phyloP scores from a whole-genome alignment of 2,888 invertebrate genomes.

The Drosophila putrida region DNA sequence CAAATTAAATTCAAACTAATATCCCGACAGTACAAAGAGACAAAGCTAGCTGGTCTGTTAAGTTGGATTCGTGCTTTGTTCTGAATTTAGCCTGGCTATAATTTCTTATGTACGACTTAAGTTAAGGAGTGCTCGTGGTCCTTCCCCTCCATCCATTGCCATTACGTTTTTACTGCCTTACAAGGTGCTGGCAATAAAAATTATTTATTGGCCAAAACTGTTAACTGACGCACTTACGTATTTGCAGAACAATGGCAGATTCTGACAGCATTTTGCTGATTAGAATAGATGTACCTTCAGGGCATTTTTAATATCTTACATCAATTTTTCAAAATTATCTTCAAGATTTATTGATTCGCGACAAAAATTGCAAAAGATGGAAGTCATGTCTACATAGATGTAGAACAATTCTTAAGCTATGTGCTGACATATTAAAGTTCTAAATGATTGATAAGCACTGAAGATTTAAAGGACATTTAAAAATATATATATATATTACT shows the following conservation, averaged over 20 bases:
- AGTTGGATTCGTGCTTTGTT: background rate
- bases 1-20: constrained; percentile 28
- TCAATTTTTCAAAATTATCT: constrained; percentile 14
- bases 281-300: constrained; percentile 26
- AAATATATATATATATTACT: no score
- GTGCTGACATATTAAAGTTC: no score
- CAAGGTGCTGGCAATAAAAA: constrained; percentile 78
- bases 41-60: constrained; percentile 1
- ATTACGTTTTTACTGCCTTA: constrained; percentile 54
- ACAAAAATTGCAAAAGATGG: background rate
- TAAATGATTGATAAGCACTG: no score
- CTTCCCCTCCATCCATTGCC: constrained; percentile 6
- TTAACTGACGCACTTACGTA: constrained; percentile 26
- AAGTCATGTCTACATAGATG: no score
- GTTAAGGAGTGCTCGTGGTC: constrained; percentile 12
- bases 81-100: constrained; percentile 18
- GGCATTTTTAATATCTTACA: constrained; percentile 13
- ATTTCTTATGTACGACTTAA: constrained; percentile 31
- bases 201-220: constrained; percentile 67
- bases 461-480: no score
- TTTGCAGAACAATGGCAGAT: constrained; percentile 16
- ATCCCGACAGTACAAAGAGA: background rate
- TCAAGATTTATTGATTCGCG: constrained; percentile 3
- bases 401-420: no score
- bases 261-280: constrained; percentile 16